These are phyloP conservation scores for Eublepharis macularius DNA, from an alignment of 2,113 vertebrate species.

Conservation along the genomic window DNA sequence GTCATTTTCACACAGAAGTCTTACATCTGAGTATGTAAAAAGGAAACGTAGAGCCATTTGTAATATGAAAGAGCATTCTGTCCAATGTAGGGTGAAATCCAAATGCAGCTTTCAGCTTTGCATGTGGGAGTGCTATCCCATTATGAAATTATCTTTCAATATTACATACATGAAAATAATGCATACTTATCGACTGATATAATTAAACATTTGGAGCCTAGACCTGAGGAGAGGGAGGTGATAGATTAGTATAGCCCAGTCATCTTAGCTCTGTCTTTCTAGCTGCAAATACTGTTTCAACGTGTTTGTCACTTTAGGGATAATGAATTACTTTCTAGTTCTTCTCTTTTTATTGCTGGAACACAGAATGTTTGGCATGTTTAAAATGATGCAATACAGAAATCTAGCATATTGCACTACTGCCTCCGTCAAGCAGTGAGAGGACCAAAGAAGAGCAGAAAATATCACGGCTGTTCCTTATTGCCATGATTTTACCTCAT, in stretches of 20 bases:
- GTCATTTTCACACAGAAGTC: neutral
- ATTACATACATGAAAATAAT: conserved; percentile 6
- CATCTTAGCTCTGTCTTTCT: neutral
- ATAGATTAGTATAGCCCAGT: neutral
- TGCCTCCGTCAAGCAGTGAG: conserved; percentile 65
- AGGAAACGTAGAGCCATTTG: neutral
- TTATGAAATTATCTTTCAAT: neutral
- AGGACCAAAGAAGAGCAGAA: conserved; percentile 70
- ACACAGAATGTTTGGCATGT: conserved; percentile 4
- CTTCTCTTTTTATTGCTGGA: conserved; percentile 1
- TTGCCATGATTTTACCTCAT: conserved; percentile 65
- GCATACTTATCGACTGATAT: neutral
- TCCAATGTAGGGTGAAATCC: neutral
- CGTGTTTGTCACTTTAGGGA: neutral
- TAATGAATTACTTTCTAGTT: neutral
- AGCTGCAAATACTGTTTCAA: neutral
- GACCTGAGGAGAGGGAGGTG: neutral
- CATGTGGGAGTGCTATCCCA: no score
- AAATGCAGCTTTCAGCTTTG: neutral
- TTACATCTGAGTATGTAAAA: neutral
- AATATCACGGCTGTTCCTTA: conserved; percentile 71
- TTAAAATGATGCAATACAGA: conserved; percentile 47
- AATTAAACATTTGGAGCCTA: fast-evolving
- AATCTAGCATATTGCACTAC: conserved; percentile 70
- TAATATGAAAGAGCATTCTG: neutral